A percentile compares a stretch with the other conserved stretches of the same genome.
Conservation (phyloP, 2,888 invertebrate genomes). For the Eudemis profundana region DNA sequence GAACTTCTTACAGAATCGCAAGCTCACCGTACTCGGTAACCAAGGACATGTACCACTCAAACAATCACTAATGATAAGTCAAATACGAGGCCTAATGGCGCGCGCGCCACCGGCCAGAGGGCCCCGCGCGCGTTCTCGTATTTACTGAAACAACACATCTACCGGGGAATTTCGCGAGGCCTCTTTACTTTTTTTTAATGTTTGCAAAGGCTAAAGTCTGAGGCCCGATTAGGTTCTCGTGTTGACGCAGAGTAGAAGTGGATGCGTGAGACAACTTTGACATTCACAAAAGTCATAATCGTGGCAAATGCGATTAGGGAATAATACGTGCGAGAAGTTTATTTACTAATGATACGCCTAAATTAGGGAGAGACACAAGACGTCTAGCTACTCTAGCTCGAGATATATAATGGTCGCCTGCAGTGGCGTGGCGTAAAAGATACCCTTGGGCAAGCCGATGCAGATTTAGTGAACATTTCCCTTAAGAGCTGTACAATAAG, state of each 20-base stretch:
- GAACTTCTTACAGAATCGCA: too few species aligned
- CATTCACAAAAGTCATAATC: too few species aligned
- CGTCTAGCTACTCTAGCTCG: too few species aligned
- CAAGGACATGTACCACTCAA: constrained; percentile 34
- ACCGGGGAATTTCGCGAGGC: constrained; percentile 75
- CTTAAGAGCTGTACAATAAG: too few species aligned
- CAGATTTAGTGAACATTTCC: too few species aligned
- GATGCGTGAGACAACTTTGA: constrained; percentile 49
- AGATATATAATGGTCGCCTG: too few species aligned
- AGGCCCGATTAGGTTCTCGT: constrained; percentile 76
- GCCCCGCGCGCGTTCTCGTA: constrained; percentile 74
- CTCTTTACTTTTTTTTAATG: constrained; percentile 72
- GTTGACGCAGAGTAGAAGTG: constrained; percentile 64
- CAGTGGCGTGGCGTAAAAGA: too few species aligned
- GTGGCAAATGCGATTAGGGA: too few species aligned
- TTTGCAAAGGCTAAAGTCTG: constrained; percentile 71
- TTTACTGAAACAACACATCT: constrained; percentile 76
- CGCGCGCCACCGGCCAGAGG: constrained; percentile 70
- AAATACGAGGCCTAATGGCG: constrained; percentile 51
- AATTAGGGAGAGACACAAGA: too few species aligned
- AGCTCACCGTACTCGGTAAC: constrained; percentile 14
- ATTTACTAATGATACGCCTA: too few species aligned
- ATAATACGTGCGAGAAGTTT: too few species aligned
- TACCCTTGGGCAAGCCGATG: too few species aligned
- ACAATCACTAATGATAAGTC: constrained; percentile 31